phyloP scores from a whole-genome alignment of 1,140 invertebrate genomes.

The Eulimnadia texana region DNA sequence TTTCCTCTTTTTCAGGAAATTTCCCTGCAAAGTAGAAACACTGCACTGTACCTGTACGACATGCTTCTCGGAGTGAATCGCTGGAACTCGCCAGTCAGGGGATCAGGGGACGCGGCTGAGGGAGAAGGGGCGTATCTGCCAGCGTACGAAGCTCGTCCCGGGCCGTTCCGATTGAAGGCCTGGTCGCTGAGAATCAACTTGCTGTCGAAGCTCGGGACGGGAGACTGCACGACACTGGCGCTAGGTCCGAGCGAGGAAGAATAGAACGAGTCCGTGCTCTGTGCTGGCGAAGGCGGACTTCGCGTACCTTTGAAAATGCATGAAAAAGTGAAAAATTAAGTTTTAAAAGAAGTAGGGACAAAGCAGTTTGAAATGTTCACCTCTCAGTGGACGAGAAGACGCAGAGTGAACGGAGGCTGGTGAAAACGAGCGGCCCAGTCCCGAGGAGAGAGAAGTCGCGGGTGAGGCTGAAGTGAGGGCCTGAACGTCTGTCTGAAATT shows the following conservation, averaged over 20 bases:
- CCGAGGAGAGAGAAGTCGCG: slow-evolving; percentile 6
- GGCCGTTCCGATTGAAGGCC: neutral
- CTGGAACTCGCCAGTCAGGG: neutral
- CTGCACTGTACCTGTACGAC: slow-evolving; percentile 6
- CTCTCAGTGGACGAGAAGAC: neutral
- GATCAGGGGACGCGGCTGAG: neutral
- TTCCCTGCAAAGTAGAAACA: too few relatives aligned
- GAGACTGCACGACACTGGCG: slow-evolving; percentile 2
- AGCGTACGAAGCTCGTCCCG: slow-evolving; percentile 1
- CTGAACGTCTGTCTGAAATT: neutral
- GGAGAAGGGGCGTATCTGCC: neutral
- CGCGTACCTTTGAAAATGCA: neutral
- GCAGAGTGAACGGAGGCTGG: slow-evolving; percentile 2
- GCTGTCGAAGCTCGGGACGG: slow-evolving; percentile 1
- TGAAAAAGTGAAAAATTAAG: neutral
- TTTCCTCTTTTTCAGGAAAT: too few relatives aligned
- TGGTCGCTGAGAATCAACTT: neutral
- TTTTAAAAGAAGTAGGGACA: neutral
- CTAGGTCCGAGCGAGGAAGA: slow-evolving; percentile 3
- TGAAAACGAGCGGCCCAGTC: slow-evolving; percentile 7
- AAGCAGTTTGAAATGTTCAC: neutral
- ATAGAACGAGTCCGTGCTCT: slow-evolving; percentile 10
- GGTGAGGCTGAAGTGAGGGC: neutral
- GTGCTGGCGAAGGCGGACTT: slow-evolving; percentile 8
- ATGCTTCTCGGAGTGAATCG: slow-evolving; percentile 1